A percentile compares a stretch with the other conserved stretches of the same genome.
These are phyloP conservation scores for Melipona bicolor DNA, from an alignment of 2,888 invertebrate species.

Conservation along the genomic window DNA sequence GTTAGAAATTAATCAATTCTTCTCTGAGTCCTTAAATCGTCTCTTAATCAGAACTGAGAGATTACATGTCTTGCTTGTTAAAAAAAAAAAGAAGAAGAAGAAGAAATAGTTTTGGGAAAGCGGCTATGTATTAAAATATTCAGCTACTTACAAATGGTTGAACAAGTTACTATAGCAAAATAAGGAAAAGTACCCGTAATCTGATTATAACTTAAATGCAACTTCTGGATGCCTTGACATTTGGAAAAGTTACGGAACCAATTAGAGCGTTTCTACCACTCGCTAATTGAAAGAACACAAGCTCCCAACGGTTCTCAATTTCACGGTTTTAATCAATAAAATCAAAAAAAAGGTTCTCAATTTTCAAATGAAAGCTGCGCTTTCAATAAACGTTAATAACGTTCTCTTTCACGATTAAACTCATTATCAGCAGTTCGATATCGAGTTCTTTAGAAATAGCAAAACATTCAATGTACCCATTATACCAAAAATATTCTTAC, in stretches of 20 bases:
- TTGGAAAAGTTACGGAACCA: no score
- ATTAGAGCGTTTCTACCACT: no score
- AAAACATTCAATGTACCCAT: no score
- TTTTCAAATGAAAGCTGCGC: neutral
- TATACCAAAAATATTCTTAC: neutral
- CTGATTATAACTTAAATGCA: neutral
- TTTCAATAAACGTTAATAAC: no score
- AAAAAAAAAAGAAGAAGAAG: neutral
- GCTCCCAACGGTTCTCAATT: neutral
- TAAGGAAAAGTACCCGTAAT: neutral
- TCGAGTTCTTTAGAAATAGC: neutral
- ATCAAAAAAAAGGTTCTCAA: neutral
- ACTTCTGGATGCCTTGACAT: neutral
- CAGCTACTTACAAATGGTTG: accelerated
- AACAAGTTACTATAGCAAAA: neutral
- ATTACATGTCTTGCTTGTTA: neutral
- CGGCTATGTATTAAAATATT: neutral
- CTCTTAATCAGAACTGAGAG: neutral
- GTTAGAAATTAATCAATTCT: no score
- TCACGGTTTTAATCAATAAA: neutral
- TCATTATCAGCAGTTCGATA: neutral
- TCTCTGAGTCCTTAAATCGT: no score
- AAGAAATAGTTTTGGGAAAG: neutral
- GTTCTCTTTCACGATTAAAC: neutral
- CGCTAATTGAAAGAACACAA: no score